phyloP scores from a whole-genome alignment of 2,797 vertebrate genomes.

The Anguilla megastoma region DNA sequence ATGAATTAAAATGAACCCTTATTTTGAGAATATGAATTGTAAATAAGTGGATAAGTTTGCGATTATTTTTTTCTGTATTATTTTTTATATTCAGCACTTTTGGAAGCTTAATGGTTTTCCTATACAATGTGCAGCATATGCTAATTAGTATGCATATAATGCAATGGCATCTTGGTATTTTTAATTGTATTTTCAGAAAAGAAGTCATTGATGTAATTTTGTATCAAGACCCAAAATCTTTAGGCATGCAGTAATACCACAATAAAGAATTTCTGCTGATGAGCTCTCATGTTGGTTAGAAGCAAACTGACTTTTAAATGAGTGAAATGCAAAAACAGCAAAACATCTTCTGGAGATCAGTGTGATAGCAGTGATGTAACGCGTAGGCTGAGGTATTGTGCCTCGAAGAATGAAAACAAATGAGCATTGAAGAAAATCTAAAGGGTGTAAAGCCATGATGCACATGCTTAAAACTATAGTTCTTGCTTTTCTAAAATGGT shows the following conservation, averaged over 20 bases:
- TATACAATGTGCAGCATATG: background rate
- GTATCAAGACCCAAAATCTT: background rate
- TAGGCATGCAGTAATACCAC: background rate
- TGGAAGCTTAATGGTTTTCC: background rate
- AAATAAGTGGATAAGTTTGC: background rate
- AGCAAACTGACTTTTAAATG: background rate
- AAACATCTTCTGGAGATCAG: background rate
- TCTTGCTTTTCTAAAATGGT: background rate
- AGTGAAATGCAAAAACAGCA: background rate
- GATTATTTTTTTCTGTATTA: background rate
- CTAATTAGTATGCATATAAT: conserved; percentile 9
- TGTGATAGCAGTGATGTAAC: background rate
- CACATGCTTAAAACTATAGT: background rate
- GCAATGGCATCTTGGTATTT: background rate
- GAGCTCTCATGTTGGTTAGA: background rate
- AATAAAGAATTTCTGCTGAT: background rate
- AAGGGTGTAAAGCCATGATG: background rate
- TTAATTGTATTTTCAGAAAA: background rate
- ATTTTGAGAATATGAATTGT: background rate
- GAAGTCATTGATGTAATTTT: background rate
- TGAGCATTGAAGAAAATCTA: background rate
- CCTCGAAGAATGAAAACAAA: background rate
- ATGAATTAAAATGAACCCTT: no score
- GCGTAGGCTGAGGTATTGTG: background rate
- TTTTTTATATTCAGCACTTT: background rate